Percentiles rank a stretch among this genome's conserved stretches.
These are phyloP conservation scores for Antheraea yamamai DNA, from an alignment of 2,888 invertebrate species.

Conservation along the genomic window DNA sequence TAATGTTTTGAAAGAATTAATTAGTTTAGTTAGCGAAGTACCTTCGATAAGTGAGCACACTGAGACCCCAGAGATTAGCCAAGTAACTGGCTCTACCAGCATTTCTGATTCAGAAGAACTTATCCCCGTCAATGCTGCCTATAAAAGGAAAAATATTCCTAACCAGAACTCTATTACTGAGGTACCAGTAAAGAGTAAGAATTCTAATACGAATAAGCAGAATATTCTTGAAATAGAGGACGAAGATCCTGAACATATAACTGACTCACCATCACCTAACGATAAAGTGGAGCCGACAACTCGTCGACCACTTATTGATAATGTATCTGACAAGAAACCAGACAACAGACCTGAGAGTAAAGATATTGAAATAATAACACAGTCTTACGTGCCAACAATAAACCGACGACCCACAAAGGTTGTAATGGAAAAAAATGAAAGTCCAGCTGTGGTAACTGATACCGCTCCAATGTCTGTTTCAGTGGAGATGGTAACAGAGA, in stretches of 20 bases:
- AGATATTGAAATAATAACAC: conserved; percentile 72
- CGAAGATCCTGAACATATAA: conserved; percentile 62
- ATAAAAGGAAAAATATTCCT: conserved; percentile 73
- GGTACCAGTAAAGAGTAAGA: conserved; percentile 62
- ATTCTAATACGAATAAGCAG: conserved; percentile 49
- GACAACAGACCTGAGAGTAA: conserved; percentile 56
- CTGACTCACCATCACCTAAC: conserved; percentile 64
- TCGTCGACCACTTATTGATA: conserved; percentile 69
- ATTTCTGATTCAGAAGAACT: conserved; percentile 72
- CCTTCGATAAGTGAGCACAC: conserved; percentile 72
- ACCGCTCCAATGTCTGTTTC: conserved; percentile 33
- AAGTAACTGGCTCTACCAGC: conserved; percentile 44
- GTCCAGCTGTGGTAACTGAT: conserved; percentile 32
- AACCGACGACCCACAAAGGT: conserved; percentile 70
- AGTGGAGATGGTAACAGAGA: conserved; percentile 40
- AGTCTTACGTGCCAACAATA: conserved; percentile 69
- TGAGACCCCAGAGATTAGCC: conserved; percentile 40
- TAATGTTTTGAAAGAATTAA: conserved; percentile 66
- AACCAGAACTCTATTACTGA: conserved; percentile 75
- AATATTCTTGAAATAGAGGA: conserved; percentile 69
- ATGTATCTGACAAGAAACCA: conserved; percentile 59
- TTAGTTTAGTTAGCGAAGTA: conserved; percentile 73
- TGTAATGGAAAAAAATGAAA: conserved; percentile 61
- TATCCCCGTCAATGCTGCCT: conserved; percentile 70
- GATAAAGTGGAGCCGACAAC: conserved; percentile 72